Base-by-base conservation (phyloP, 2,888 invertebrate species). In the Drosophila kuntzei region DNA sequence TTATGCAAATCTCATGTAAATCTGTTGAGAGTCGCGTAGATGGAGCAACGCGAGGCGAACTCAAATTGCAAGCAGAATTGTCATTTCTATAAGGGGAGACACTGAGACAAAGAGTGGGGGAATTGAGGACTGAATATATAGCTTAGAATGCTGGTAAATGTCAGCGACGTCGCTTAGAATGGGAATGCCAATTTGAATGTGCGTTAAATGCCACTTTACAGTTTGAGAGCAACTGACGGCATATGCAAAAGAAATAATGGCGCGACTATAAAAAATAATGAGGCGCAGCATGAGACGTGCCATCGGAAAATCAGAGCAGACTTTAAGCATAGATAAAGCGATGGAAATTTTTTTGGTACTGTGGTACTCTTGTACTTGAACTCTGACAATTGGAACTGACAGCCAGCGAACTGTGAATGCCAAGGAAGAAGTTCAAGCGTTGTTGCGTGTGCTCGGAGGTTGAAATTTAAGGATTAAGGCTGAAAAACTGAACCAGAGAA, bases 1-100 rank as follows among this genome's bases (percentile, higher is more conserved):
- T 90, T 90, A 90, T 90, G 90, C 85, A 90, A 90, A 90, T 90
- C 89, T 81, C 88, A 90, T 90, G 90, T 89, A 90, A 90, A 90
- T 90, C 89, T 87, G 89, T 85, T 75, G 82, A 89, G 84, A 80
- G 79, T 41, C 47, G 67, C 57, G 27, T 16, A 14, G 46, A 3
- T 25, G 27, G 27, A 46, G n/a, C 14, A 27, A 9, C 27, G 50
- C 29, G 18, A 54, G 64, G 41, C 29, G 27, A 25, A n/a, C 41
- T 22, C 20, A 53, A 62, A 68, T 73, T 81, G 85, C 80, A 79
- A 60, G 81, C 63, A 50, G 65, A 71, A 71, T 77, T 74, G 76
- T 79, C 59, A 77, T 44, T 59, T 59, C 16, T 4, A 41, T 4
- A 41, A 46, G 11, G 39, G 18, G 36, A 29, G 37, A 25, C 41